Base-by-base conservation (phyloP, 1,140 invertebrate genomes). In the Magallana gigas region DNA sequence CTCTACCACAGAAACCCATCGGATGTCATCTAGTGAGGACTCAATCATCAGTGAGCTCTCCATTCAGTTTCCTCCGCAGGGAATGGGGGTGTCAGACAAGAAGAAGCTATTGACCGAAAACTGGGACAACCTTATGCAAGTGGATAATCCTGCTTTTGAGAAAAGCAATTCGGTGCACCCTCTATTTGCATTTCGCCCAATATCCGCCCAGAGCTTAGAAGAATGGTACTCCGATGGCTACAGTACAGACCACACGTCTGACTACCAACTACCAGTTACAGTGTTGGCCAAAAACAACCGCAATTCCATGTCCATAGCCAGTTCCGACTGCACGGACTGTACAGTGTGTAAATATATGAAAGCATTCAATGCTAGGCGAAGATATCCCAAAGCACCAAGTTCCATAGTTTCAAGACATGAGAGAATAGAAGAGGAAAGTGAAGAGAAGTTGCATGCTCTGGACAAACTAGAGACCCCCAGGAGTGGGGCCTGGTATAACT, bases 161-260 rank as follows among this genome's bases (percentile, higher is more conserved):
- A 86, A 87, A 18, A 60, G 84, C 62, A 83, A 88, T 85, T 88
- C 89, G 23, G 85, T 89, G 29, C 88, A 88, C 64, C 89, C 86
- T 57, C 58, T 90, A 58, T 60, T 88, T 85, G 36, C 89, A 86
- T 87, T 87, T 88, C 16, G 91, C 86, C 90, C 88, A 59, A 89
- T 89, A n/a, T 85, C 85, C 85, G 85, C 85, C 56, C 88, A 89
- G 84, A 87, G 62, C 14, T 59, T 89, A 60, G 88, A 91, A 68
- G 80, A 92, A 18, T 93, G 91, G 88, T 90, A 91, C 57, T 90
- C 89, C 0, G 91, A 92, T 83, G 90, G 90, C 9, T 91, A 91
- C 76, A 91, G 87, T 83, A 89, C 91, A 11, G 90, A 91, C 83
- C 88, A 88, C 76, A 90, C 89, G 8, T 80, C 85, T 8, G 87